Conservation (phyloP, 2,797 vertebrate species). For the Myotis myotis region DNA sequence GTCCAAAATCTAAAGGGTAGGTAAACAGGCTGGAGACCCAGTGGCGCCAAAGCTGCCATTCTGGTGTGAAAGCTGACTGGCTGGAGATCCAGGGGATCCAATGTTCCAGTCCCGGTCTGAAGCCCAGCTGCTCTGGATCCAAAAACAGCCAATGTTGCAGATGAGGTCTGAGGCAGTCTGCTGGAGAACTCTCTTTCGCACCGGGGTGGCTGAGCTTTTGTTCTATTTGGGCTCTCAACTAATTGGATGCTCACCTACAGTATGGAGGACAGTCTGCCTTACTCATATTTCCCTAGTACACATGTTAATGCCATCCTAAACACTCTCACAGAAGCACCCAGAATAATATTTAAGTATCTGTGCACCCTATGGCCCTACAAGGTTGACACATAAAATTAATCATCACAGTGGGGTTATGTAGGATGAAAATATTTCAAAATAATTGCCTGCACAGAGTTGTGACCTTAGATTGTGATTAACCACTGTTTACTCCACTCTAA, state of each 20-base stretch:
- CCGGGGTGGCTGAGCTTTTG: neutral
- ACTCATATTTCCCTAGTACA: neutral
- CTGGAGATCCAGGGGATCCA: neutral
- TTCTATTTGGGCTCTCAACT: neutral
- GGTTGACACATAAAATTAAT: neutral
- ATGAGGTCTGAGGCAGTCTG: neutral
- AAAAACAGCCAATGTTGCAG: neutral
- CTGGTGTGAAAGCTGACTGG: neutral
- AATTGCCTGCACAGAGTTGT: neutral
- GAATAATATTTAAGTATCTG: neutral
- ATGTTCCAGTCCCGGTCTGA: neutral
- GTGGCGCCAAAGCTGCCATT: neutral
- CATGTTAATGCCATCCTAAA: neutral
- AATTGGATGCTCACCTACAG: neutral
- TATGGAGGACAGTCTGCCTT: neutral
- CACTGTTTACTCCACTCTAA: neutral
- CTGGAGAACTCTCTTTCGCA: neutral
- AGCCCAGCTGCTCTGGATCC: neutral
- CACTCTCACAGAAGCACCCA: neutral
- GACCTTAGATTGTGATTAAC: neutral
- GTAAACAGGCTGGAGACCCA: neutral
- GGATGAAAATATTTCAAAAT: neutral
- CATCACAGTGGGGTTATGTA: neutral
- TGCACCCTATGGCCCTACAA: neutral
- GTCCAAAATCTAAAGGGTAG: neutral